These are phyloP conservation scores for Caenorhabditis tropicalis DNA, from an alignment of 1,140 invertebrate species.

Conservation along the genomic window DNA sequence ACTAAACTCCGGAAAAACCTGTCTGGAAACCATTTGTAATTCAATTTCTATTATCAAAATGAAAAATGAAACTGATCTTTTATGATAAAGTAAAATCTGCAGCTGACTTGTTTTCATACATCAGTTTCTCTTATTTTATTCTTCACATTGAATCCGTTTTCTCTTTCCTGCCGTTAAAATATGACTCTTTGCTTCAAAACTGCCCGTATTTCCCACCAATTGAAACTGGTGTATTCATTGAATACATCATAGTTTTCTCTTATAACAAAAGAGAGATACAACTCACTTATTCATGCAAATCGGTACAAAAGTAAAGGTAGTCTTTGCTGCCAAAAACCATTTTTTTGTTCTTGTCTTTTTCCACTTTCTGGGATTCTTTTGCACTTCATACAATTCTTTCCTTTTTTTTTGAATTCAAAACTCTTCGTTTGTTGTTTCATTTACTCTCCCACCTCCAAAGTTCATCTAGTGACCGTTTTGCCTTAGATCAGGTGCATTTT, in stretches of 20 bases:
- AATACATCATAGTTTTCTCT: background rate
- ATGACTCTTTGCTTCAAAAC: too few species aligned
- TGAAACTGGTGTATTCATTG: slow-evolving; percentile 10
- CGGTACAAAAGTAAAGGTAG: background rate
- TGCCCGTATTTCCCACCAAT: background rate
- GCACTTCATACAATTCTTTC: background rate
- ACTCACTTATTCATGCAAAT: slow-evolving; percentile 28
- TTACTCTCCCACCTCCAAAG: background rate
- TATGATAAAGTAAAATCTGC: too few species aligned
- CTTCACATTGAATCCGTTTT: too few species aligned
- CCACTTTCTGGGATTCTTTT: background rate
- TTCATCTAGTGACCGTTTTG: background rate
- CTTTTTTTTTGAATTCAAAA: background rate
- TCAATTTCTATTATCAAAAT: too few species aligned
- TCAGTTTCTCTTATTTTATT: too few species aligned
- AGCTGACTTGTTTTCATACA: too few species aligned
- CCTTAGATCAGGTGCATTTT: slow-evolving; percentile 12
- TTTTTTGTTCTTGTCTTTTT: background rate
- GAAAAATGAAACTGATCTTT: too few species aligned
- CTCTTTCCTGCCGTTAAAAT: too few species aligned
- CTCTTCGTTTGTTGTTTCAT: background rate
- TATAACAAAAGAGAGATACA: background rate
- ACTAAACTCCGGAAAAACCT: too few species aligned
- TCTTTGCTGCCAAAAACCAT: slow-evolving; percentile 15
- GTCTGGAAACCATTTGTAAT: too few species aligned